phyloP scores from a whole-genome alignment of 2,888 invertebrate species.

The Clivina fossor region DNA sequence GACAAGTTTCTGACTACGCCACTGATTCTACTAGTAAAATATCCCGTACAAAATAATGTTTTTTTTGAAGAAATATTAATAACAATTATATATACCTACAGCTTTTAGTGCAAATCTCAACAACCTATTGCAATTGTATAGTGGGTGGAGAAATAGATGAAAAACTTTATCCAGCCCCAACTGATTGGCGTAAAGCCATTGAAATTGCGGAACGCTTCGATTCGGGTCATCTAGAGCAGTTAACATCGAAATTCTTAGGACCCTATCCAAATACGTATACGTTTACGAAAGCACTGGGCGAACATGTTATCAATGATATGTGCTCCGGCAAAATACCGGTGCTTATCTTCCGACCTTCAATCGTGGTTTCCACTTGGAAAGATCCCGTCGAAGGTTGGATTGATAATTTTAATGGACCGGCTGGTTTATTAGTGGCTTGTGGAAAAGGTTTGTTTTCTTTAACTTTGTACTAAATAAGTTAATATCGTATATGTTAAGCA shows the following conservation, averaged over 20 bases:
- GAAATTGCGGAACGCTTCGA: constrained; percentile 63
- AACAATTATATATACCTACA: no score
- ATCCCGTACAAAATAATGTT: no score
- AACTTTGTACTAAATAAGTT: no score
- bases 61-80: no score
- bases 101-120: constrained; percentile 26
- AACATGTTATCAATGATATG: constrained; percentile 69
- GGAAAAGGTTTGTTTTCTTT: no score
- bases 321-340: constrained; percentile 63
- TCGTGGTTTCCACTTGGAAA: constrained; percentile 53
- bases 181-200: constrained; percentile 68
- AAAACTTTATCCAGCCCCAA: constrained; percentile 65
- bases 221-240: constrained; percentile 55
- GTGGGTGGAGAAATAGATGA: constrained; percentile 60
- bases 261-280: constrained; percentile 84
- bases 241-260: constrained; percentile 61
- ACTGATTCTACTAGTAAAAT: no score
- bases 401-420: constrained; percentile 35
- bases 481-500: no score
- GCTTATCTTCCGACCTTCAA: constrained; percentile 80
- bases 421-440: constrained; percentile 25
- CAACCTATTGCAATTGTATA: constrained; percentile 22
- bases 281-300: constrained; percentile 82
- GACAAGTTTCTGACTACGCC: no score
- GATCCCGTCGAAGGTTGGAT: constrained; percentile 34